Evolutionary conservation across 2,888 invertebrate species (phyloP).

Genomic region (Chydorus sphaericus): DNA sequence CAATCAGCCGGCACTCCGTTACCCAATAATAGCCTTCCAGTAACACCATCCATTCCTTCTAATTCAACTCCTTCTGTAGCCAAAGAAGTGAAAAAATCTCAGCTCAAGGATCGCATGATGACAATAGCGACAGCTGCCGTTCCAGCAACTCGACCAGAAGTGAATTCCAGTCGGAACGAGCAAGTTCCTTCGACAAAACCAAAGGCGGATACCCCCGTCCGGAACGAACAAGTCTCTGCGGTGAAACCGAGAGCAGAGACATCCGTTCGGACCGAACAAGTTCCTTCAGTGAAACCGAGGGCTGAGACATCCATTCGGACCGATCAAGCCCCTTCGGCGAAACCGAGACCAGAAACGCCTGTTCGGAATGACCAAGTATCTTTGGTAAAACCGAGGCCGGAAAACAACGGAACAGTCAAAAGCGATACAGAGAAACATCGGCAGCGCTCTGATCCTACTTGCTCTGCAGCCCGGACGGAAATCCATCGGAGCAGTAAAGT

Average conservation of each 20-base stretch:
- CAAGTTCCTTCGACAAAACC: too few species aligned
- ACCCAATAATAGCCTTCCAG: too few species aligned
- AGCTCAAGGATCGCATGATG: conserved; percentile 1
- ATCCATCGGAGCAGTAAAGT: not conserved
- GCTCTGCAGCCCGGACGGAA: conserved; percentile 1
- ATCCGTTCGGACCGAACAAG: not conserved
- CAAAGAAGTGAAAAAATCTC: conserved; percentile 1
- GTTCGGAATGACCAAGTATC: too few species aligned
- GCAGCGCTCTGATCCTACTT: not conserved
- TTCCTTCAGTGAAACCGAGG: not conserved
- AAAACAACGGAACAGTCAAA: not conserved
- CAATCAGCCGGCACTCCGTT: too few species aligned
- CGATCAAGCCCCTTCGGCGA: not conserved
- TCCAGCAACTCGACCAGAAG: not conserved
- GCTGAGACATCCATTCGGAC: not conserved
- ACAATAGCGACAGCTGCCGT: not conserved
- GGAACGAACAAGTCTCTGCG: not conserved
- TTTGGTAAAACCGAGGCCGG: too few species aligned
- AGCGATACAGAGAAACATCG: not conserved
- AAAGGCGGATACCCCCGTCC: too few species aligned
- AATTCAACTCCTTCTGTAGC: not conserved
- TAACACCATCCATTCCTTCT: not conserved
- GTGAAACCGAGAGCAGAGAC: not conserved
- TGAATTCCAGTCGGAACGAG: not conserved
- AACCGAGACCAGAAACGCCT: not conserved